Conservation (phyloP, 2,113 vertebrate genomes). For the Cyphomyrus discorhynchus region DNA sequence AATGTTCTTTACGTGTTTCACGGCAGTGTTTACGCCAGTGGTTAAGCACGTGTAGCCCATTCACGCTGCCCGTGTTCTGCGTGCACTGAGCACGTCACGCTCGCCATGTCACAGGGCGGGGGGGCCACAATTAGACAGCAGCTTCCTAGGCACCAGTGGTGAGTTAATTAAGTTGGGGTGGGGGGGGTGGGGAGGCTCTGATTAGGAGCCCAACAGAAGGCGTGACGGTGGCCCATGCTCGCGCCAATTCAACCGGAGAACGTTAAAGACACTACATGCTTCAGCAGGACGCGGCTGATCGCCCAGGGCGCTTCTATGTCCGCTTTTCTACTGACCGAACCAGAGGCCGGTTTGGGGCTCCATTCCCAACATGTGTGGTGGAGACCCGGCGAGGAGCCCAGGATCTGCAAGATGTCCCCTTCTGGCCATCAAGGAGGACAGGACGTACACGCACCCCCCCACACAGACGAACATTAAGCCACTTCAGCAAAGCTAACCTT, state of each 20-base stretch:
- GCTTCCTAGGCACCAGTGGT: not conserved
- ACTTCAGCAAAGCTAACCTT: not conserved
- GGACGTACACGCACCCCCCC: not conserved
- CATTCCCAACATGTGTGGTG: not conserved
- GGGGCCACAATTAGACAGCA: not conserved
- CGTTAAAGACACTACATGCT: slow-evolving; percentile 23
- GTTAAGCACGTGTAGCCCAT: not conserved
- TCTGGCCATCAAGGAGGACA: not conserved
- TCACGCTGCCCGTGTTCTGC: not conserved
- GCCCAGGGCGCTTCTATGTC: not conserved
- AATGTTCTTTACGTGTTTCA: not conserved
- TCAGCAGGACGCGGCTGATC: not conserved
- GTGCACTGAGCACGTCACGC: not conserved
- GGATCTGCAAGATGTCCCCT: not conserved
- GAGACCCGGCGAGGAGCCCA: not conserved
- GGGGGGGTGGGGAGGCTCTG: not conserved
- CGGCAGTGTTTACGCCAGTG: not conserved
- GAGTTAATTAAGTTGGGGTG: not conserved
- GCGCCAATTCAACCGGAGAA: slow-evolving; percentile 25
- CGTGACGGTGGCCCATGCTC: slow-evolving; percentile 11
- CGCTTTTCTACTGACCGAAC: not conserved
- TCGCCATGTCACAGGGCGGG: not conserved
- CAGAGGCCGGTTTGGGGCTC: not conserved
- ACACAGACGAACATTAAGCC: too few species aligned
- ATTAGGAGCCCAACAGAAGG: not conserved